These are phyloP conservation scores for Nothocercus julius DNA, from an alignment of 2,113 vertebrate genomes.

Conservation along the genomic window DNA sequence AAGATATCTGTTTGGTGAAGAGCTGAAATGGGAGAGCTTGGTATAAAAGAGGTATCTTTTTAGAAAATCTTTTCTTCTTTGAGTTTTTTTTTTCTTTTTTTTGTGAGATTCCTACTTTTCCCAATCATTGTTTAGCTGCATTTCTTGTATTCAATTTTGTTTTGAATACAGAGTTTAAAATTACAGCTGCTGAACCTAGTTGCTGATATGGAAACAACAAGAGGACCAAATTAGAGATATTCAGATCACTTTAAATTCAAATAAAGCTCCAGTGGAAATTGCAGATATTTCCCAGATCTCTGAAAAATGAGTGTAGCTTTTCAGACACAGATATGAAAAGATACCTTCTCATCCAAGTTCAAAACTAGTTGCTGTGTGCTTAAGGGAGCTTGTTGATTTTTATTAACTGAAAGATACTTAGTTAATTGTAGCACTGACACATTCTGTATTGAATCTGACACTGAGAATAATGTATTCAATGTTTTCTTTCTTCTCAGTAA, in stretches of 20 bases:
- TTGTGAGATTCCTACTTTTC: not conserved
- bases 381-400: not conserved
- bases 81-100: not conserved
- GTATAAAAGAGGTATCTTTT: not conserved
- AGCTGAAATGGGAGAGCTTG: not conserved
- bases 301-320: not conserved
- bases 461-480: not conserved
- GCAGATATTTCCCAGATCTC: not conserved
- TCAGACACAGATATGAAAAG: not conserved
- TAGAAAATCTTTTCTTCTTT: not conserved
- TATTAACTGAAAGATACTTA: not conserved
- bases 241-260: not conserved
- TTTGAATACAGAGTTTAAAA: not conserved
- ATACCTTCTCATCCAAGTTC: not conserved
- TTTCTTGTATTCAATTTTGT: not conserved
- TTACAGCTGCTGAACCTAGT: not conserved
- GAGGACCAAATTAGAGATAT: not conserved
- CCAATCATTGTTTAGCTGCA: not conserved
- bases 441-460: not conserved
- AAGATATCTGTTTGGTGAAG: not conserved
- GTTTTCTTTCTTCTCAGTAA: conserved; percentile 1
- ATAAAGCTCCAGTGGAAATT: not conserved
- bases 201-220: not conserved
- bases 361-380: not conserved
- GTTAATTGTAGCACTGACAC: not conserved